These are phyloP conservation scores for Plebejus argus DNA, from an alignment of 2,888 invertebrate genomes.

Conservation along the genomic window DNA sequence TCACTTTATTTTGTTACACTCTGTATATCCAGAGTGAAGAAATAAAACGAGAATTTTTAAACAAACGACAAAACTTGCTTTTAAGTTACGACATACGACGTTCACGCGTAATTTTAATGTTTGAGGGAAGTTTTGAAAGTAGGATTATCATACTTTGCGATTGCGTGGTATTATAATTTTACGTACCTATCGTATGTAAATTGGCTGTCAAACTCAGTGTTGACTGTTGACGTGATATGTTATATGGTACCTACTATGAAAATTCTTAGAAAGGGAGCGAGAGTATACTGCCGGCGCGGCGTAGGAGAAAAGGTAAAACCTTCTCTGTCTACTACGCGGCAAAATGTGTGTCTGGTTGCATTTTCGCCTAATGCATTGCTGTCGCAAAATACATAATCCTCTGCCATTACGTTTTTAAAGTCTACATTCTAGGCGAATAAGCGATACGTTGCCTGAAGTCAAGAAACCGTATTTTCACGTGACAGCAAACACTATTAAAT, in stretches of 20 bases:
- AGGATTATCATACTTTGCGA: background rate
- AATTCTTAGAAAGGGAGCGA: no score
- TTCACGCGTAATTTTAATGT: background rate
- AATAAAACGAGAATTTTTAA: background rate
- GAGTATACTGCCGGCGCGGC: background rate
- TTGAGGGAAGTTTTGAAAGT: background rate
- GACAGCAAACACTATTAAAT: background rate
- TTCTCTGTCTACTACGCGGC: background rate
- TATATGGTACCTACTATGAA: background rate
- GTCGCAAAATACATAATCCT: no score
- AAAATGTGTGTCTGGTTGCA: background rate
- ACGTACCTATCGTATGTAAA: constrained; percentile 6
- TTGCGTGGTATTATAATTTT: constrained; percentile 14
- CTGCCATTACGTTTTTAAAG: no score
- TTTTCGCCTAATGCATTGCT: no score
- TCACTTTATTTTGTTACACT: no score
- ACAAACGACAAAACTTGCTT: background rate
- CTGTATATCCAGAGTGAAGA: no score
- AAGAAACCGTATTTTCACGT: background rate
- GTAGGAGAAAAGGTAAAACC: background rate
- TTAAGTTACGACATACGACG: background rate
- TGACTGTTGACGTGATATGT: background rate
- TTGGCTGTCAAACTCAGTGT: constrained; percentile 8
- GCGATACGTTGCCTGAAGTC: background rate
- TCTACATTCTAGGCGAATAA: background rate